Percentiles rank a stretch among this genome's conserved stretches.
phyloP scores from a whole-genome alignment of 92 coral and sea anemone species.

The Metridium senile region DNA sequence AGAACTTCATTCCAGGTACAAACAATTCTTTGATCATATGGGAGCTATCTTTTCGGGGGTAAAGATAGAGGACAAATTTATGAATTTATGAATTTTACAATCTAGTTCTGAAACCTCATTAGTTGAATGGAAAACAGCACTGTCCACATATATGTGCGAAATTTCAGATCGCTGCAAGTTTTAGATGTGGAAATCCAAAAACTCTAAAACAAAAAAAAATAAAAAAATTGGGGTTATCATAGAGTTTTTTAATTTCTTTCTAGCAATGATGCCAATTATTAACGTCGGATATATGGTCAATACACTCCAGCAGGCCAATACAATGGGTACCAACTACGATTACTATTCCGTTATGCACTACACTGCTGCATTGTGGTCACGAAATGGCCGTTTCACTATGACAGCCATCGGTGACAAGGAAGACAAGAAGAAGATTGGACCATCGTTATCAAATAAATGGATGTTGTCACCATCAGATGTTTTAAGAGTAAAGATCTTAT shows the following conservation, averaged over 20 bases:
- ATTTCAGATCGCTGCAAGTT: too few relatives aligned
- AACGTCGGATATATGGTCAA: background rate
- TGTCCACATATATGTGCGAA: too few relatives aligned
- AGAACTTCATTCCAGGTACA: background rate
- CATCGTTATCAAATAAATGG: background rate
- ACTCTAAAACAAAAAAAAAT: background rate
- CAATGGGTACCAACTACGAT: background rate
- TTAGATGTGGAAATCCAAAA: too few relatives aligned
- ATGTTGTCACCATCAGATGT: background rate
- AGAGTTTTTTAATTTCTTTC: background rate
- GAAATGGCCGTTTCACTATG: background rate
- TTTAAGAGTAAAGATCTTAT: background rate
- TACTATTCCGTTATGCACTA: constrained; percentile 9
- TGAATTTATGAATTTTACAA: too few relatives aligned
- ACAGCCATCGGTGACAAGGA: background rate
- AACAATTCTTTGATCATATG: background rate
- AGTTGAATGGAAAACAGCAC: too few relatives aligned
- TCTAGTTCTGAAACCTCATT: too few relatives aligned
- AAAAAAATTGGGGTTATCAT: background rate
- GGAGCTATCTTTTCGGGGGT: too few relatives aligned
- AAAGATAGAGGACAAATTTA: too few relatives aligned
- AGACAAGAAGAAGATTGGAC: background rate
- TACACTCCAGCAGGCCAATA: background rate
- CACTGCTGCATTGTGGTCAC: background rate
- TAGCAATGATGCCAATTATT: background rate